phyloP scores from a whole-genome alignment of 1,140 invertebrate genomes.

The Himalopsyche phryganea region DNA sequence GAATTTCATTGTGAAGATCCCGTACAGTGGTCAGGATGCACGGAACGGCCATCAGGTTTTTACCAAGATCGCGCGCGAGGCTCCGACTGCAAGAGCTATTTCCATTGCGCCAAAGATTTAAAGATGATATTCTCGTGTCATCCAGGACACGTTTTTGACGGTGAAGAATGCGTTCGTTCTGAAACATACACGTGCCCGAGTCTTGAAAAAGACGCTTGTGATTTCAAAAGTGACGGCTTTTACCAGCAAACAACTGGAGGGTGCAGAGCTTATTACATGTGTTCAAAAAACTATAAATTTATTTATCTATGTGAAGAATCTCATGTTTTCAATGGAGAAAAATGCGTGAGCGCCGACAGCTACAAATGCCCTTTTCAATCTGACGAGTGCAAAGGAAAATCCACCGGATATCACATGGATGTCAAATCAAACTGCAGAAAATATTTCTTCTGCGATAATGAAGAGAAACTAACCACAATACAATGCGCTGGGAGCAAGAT shows the following conservation, averaged over 20 bases:
- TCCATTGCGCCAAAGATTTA: constrained; percentile 47
- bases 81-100: constrained; percentile 52
- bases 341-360: constrained; percentile 45
- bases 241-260: constrained; percentile 54
- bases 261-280: constrained; percentile 59
- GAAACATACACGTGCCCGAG: constrained; percentile 46
- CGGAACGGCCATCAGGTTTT: constrained; percentile 46
- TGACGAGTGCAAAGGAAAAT: constrained; percentile 48
- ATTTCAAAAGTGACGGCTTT: constrained; percentile 52
- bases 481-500: constrained; percentile 54
- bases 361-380: constrained; percentile 48
- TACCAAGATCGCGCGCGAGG: constrained; percentile 46
- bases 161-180: constrained; percentile 44
- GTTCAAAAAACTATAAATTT: constrained; percentile 52
- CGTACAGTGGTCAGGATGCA: constrained; percentile 43
- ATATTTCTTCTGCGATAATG: constrained; percentile 57
- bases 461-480: constrained; percentile 52
- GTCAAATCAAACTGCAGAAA: constrained; percentile 52
- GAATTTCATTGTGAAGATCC: constrained; percentile 46
- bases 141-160: constrained; percentile 49
- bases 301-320: constrained; percentile 53
- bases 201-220: constrained; percentile 50
- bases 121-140: constrained; percentile 47
- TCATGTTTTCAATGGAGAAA: constrained; percentile 53
- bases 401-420: constrained; percentile 57